Conservation (phyloP, 2,888 invertebrate genomes). For the Andrena marginata region DNA sequence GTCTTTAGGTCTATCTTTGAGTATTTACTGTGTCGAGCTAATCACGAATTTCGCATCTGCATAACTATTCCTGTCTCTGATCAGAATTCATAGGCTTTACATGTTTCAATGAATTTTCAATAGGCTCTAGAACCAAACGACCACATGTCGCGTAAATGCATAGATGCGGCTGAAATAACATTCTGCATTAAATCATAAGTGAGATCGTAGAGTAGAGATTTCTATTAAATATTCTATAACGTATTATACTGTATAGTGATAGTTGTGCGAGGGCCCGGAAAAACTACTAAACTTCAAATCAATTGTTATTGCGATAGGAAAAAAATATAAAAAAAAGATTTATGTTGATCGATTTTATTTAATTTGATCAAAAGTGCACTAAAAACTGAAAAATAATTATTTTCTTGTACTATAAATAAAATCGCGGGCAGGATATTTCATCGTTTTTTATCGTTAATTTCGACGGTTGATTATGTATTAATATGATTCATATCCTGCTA, state of each 20-base stretch:
- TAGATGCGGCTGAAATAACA: background rate
- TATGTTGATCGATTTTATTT: too few relatives aligned
- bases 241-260: too few relatives aligned
- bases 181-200: background rate
- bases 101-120: conserved; percentile 49
- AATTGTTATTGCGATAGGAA: background rate
- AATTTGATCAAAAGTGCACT: too few relatives aligned
- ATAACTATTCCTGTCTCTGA: conserved; percentile 9
- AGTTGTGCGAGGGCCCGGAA: background rate
- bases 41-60: conserved; percentile 5
- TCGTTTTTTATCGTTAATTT: too few relatives aligned
- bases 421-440: too few relatives aligned
- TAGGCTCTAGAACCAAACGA: conserved; percentile 34
- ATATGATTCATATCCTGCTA: too few relatives aligned
- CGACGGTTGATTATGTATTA: too few relatives aligned
- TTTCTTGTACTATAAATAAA: too few relatives aligned
- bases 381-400: too few relatives aligned
- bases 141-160: conserved; percentile 60
- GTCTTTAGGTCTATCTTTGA: background rate
- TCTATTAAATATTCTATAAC: background rate
- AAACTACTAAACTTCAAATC: background rate
- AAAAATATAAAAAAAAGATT: background rate
- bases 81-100: conserved; percentile 30
- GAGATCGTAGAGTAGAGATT: background rate
- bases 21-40: conserved; percentile 19